These are phyloP conservation scores for Rhinolophus ferrumequinum DNA, from an alignment of 2,113 vertebrate species.

Conservation along the genomic window DNA sequence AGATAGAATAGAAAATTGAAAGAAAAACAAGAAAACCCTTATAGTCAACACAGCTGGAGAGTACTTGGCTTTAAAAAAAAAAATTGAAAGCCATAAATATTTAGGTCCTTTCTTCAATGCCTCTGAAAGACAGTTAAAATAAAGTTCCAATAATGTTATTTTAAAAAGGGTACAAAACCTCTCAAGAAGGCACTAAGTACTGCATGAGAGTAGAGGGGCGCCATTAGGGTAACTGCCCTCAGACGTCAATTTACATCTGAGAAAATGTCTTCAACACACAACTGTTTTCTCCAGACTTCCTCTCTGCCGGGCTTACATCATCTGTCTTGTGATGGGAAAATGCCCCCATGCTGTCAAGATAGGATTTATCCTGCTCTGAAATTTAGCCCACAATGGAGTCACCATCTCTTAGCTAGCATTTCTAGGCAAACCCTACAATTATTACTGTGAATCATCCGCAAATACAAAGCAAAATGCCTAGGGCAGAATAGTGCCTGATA, in stretches of 20 bases:
- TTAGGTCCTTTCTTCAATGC: slow-evolving; percentile 47
- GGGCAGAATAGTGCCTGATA: not conserved
- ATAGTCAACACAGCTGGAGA: slow-evolving; percentile 42
- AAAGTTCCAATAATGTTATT: slow-evolving; percentile 41
- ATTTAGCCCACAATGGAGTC: not conserved
- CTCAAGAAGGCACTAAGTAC: not conserved
- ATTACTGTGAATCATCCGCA: not conserved
- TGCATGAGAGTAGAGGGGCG: not conserved
- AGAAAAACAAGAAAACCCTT: not conserved
- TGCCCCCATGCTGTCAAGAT: not conserved
- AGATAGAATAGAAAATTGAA: not conserved
- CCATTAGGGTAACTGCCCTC: not conserved
- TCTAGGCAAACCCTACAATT: not conserved
- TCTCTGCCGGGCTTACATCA: not conserved
- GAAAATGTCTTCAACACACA: slow-evolving; percentile 52
- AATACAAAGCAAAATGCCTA: slow-evolving; percentile 3
- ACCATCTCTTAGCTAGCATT: not conserved
- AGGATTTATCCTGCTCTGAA: not conserved
- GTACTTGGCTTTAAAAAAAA: not conserved
- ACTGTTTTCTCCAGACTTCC: not conserved
- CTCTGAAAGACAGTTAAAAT: slow-evolving; percentile 51
- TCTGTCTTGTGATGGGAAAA: not conserved
- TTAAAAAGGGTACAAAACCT: slow-evolving; percentile 43
- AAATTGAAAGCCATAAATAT: slow-evolving; percentile 57
- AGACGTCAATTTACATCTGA: slow-evolving; percentile 55